A percentile compares a stretch with the other conserved stretches of the same genome.
Conservation (phyloP, 2,113 vertebrate species). For the Tachysurus vachellii region DNA sequence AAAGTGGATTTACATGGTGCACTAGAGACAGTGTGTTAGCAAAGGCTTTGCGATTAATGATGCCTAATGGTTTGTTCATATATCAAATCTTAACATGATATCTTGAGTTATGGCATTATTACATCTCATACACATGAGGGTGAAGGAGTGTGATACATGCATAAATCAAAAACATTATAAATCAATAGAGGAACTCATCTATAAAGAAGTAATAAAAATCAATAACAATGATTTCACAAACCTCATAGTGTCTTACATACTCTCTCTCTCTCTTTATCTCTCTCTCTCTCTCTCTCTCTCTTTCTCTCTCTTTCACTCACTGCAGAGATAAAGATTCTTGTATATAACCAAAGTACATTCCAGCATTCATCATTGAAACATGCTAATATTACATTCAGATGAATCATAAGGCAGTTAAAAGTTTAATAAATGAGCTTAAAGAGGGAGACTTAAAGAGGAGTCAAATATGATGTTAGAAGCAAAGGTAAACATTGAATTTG, state of each 20-base stretch:
- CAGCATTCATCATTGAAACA: background rate
- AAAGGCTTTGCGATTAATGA: conserved; percentile 24
- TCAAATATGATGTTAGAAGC: conserved; percentile 6
- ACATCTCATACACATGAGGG: conserved; percentile 32
- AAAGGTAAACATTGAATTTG: conserved; percentile 38
- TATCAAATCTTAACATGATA: conserved; percentile 1
- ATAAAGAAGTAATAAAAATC: conserved; percentile 45
- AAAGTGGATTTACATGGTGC: conserved; percentile 25
- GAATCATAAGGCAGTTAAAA: background rate
- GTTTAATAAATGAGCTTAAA: background rate
- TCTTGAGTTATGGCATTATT: conserved; percentile 42
- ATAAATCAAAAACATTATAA: conserved; percentile 19
- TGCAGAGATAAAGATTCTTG: background rate
- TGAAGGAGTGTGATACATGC: background rate
- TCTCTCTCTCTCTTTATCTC: no score
- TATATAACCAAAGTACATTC: conserved; percentile 15
- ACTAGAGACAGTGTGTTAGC: conserved; percentile 11
- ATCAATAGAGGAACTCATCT: conserved; percentile 24
- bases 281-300: no score
- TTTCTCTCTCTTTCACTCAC: no score
- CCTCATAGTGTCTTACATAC: background rate
- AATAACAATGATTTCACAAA: conserved; percentile 34
- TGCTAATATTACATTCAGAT: background rate
- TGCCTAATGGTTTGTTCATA: conserved; percentile 21
- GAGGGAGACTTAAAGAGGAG: background rate